These are phyloP conservation scores for Lasioglossum lativentre DNA, from an alignment of 2,888 invertebrate species.

Conservation along the genomic window DNA sequence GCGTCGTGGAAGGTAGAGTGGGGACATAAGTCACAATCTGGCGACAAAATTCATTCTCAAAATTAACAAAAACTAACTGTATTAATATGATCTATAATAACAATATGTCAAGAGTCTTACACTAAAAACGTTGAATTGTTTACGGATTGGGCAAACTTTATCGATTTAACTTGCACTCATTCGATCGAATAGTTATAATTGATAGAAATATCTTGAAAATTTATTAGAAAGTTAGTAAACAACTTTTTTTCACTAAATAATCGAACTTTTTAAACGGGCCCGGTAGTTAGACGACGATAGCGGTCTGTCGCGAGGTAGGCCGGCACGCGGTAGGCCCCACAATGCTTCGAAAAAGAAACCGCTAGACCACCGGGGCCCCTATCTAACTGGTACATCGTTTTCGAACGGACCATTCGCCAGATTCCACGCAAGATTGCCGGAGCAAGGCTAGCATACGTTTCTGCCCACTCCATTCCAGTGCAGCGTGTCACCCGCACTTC, in stretches of 20 bases:
- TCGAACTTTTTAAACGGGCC: not conserved
- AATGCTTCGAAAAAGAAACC: slow-evolving; percentile 64
- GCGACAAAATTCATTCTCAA: too few species aligned
- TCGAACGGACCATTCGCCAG: slow-evolving; percentile 72
- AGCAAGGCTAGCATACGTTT: slow-evolving; percentile 14
- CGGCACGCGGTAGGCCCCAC: slow-evolving; percentile 60
- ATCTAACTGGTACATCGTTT: slow-evolving; percentile 78
- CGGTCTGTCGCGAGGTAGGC: slow-evolving; percentile 13
- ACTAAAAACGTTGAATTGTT: too few species aligned
- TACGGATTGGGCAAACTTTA: too few species aligned
- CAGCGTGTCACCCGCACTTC: slow-evolving; percentile 67
- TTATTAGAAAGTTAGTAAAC: too few species aligned
- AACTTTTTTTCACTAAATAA: not conserved
- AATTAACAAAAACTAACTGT: too few species aligned
- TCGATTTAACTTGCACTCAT: too few species aligned
- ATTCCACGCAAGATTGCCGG: slow-evolving; percentile 68
- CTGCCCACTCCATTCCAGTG: slow-evolving; percentile 54
- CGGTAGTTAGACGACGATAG: not conserved
- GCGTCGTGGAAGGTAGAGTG: too few species aligned
- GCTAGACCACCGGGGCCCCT: slow-evolving; percentile 70
- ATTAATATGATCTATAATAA: too few species aligned
- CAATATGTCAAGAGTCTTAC: too few species aligned
- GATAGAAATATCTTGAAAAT: too few species aligned
- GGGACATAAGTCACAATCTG: too few species aligned
- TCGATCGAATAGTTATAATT: too few species aligned